phyloP scores from a whole-genome alignment of 1,140 invertebrate species.

The Leguminivora glycinivorella region DNA sequence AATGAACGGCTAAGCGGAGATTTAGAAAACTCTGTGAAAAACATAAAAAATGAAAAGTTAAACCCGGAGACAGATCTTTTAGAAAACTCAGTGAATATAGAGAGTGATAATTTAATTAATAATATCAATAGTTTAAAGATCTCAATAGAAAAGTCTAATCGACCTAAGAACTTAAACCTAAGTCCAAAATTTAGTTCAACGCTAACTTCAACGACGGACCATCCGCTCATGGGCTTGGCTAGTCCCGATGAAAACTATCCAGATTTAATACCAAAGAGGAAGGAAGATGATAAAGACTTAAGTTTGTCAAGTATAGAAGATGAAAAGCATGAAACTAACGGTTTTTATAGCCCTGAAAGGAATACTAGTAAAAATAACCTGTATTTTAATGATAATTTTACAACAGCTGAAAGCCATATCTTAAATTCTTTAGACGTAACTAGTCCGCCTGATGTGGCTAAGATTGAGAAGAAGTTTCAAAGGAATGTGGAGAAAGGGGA shows the following conservation, averaged over 20 bases:
- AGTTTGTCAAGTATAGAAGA: conserved; percentile 68
- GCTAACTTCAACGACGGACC: conserved; percentile 57
- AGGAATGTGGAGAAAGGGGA: neutral
- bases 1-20: too few species aligned
- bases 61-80: too few species aligned
- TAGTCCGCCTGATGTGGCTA: conserved; percentile 50
- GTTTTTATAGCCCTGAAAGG: conserved; percentile 56
- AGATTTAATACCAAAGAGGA: conserved; percentile 62
- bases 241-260: conserved; percentile 68
- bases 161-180: conserved; percentile 51
- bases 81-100: conserved; percentile 40
- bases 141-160: conserved; percentile 36
- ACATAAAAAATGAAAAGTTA: too few species aligned
- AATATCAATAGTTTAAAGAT: conserved; percentile 54
- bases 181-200: conserved; percentile 59
- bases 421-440: conserved; percentile 44
- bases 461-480: conserved; percentile 35
- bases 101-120: conserved; percentile 43
- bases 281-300: conserved; percentile 62
- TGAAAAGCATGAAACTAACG: conserved; percentile 50
- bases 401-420: conserved; percentile 55
- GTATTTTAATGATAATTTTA: conserved; percentile 61
- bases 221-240: conserved; percentile 60
- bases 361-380: conserved; percentile 71
- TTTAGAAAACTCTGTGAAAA: too few species aligned